Percentiles rank a stretch among this genome's conserved stretches.
Conservation (phyloP, 2,113 vertebrate species). For the Aegypius monachus region DNA sequence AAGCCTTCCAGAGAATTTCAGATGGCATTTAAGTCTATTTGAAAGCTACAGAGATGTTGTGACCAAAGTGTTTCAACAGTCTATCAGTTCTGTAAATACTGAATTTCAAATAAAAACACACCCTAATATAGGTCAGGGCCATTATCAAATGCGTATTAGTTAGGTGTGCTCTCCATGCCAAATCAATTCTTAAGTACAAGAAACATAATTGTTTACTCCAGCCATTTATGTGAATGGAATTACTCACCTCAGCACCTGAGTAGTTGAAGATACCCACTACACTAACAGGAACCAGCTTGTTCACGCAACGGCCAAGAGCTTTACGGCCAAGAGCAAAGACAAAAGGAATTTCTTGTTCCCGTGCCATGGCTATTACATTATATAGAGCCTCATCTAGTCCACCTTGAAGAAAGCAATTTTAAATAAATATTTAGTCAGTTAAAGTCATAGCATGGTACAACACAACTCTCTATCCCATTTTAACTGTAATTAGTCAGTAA, state of each 20-base stretch:
- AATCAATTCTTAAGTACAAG: not conserved
- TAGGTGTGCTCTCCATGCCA: not conserved
- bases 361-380: conserved; percentile 96
- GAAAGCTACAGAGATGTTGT: not conserved
- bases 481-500: not conserved
- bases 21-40: not conserved
- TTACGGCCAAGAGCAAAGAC: conserved; percentile 96
- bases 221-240: not conserved
- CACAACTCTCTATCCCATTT: not conserved
- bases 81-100: not conserved
- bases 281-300: conserved; percentile 96
- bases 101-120: not conserved
- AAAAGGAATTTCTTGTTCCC: conserved; percentile 97
- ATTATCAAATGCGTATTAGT: not conserved
- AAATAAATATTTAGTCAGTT: not conserved
- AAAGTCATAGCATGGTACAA: not conserved
- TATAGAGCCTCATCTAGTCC: conserved; percentile 96
- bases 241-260: conserved; percentile 91
- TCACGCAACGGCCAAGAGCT: conserved; percentile 95
- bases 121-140: fast-evolving
- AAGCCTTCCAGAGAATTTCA: not conserved
- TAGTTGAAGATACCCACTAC: conserved; percentile 98
- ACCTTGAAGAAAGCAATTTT: conserved; percentile 71
- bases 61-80: not conserved
- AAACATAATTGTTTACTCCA: not conserved